phyloP scores from a whole-genome alignment of 1,140 invertebrate species.

The Drosophila pseudoobscura region DNA sequence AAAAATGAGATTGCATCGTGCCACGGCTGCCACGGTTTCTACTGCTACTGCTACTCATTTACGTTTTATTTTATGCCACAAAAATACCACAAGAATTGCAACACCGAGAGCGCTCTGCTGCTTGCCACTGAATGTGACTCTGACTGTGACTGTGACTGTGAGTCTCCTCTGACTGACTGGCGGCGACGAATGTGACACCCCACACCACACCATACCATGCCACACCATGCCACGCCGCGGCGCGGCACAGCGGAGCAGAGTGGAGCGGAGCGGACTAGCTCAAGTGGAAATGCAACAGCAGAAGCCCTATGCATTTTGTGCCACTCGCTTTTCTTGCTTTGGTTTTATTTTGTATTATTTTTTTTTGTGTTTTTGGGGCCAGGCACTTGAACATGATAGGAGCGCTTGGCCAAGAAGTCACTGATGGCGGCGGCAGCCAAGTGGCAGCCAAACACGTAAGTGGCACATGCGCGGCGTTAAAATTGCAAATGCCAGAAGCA shows the following conservation, averaged over 20 bases:
- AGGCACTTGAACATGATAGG: conserved; percentile 78
- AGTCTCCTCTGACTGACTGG: conserved; percentile 32
- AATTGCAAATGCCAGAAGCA: conserved; percentile 64
- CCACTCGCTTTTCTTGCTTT: conserved; percentile 33
- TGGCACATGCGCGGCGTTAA: conserved; percentile 73
- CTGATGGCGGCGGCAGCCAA: conserved; percentile 33
- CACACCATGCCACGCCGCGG: no score
- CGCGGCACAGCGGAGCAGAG: no score
- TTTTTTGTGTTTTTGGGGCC: conserved; percentile 73
- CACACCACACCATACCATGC: background rate
- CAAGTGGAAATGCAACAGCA: conserved; percentile 67
- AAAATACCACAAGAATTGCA: conserved; percentile 76
- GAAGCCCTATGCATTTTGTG: conserved; percentile 62
- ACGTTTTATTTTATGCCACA: conserved; percentile 78
- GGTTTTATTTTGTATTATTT: conserved; percentile 22
- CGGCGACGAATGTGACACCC: conserved; percentile 58
- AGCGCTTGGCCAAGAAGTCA: conserved; percentile 57
- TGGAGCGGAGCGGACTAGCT: conserved; percentile 46
- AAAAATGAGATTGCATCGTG: conserved; percentile 57
- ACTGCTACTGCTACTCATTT: conserved; percentile 58
- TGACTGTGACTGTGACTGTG: conserved; percentile 37
- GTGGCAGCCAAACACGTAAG: conserved; percentile 71
- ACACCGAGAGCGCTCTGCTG: conserved; percentile 45
- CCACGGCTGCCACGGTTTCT: conserved; percentile 7
- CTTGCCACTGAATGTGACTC: conserved; percentile 49